Base-by-base conservation (phyloP, 2,888 invertebrate species). In the Tortricodes alternella region DNA sequence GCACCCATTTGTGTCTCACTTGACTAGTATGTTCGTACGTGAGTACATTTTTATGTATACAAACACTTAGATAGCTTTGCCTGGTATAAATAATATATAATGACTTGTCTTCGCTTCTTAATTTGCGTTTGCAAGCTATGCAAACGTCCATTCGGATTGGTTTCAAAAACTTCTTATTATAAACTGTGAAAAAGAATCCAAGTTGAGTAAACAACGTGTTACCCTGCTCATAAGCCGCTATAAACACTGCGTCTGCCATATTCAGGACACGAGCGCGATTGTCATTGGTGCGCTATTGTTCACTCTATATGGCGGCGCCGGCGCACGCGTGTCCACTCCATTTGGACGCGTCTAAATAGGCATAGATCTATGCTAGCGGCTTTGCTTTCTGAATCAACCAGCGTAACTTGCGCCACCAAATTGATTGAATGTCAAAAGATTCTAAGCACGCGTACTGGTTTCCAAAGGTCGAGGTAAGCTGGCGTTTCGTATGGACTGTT, bases 291-390 rank as follows among this genome's bases (percentile, higher is more conserved):
- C 80, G 19, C 87, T 88, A 89, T 89, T 89, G 89, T 89, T 76
- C 78, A 84, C 89, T 89, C 74, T 85, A 89, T 89, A 89, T 83
- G 89, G 89, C 73, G 82, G 80, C 85, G 83, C 83, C 73, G 74
- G 83, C 74, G 84, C 75, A 78, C 76, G 67, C 66, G 76, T 76
- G 72, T 66, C 65, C 65, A 69, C 80, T 78, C 71, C 72, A 78
- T 86, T 86, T 84, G 83, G 85, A 78, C 85, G 76, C 73, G 80
- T 89, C 89, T 89, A 87, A 88, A 88, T 85, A 83, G 77, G 87
- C 85, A 79, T 80, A 86, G 89, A 87, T 89, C 89, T 89, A 87
- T 84, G 85, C 76, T 44, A 49, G 85, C 86, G 85, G 88, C 84
- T 67, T 71, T 64, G 80, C 85, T 85, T 84, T 86, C 78, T 78